Percentiles rank a stretch among this genome's conserved stretches.
phyloP scores from a whole-genome alignment of 64 coral and sea anemone genomes.

The Astreopora myriophthalma region DNA sequence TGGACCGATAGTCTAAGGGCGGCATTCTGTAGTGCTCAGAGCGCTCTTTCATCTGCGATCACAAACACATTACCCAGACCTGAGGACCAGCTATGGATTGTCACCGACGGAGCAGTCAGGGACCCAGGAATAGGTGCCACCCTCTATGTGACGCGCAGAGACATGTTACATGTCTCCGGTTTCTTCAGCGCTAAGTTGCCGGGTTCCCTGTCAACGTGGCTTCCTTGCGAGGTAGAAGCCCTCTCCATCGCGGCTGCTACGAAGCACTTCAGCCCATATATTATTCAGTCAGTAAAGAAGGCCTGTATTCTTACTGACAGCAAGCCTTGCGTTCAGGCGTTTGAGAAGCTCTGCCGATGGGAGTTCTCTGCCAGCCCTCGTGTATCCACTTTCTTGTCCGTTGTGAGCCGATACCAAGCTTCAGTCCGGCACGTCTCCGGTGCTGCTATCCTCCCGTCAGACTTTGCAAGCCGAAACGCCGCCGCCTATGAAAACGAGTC shows the following conservation, averaged over 20 bases:
- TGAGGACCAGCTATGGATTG: conserved; percentile 6
- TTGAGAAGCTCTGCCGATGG: conserved; percentile 25
- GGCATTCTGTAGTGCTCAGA: background rate
- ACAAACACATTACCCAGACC: background rate
- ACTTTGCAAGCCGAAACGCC: conserved; percentile 51
- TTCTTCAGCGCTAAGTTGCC: conserved; percentile 48
- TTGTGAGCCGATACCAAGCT: conserved; percentile 30
- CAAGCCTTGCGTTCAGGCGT: conserved; percentile 41
- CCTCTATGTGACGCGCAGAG: conserved; percentile 3
- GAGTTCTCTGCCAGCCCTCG: conserved; percentile 38
- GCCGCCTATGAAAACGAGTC: conserved; percentile 8
- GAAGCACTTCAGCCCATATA: conserved; percentile 47
- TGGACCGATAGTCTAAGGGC: background rate
- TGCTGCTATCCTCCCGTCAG: conserved; percentile 34
- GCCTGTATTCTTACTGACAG: conserved; percentile 42
- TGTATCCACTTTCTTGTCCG: conserved; percentile 36
- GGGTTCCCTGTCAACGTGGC: background rate
- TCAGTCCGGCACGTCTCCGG: conserved; percentile 27
- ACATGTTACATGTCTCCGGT: conserved; percentile 3
- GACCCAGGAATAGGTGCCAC: conserved; percentile 20
- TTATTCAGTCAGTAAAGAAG: conserved; percentile 20
- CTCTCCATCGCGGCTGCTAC: conserved; percentile 27
- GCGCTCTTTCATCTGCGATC: background rate
- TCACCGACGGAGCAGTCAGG: background rate
- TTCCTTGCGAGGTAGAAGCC: conserved; percentile 22